These are phyloP conservation scores for Oedothorax gibbosus DNA, from an alignment of 1,140 invertebrate genomes.

Conservation along the genomic window DNA sequence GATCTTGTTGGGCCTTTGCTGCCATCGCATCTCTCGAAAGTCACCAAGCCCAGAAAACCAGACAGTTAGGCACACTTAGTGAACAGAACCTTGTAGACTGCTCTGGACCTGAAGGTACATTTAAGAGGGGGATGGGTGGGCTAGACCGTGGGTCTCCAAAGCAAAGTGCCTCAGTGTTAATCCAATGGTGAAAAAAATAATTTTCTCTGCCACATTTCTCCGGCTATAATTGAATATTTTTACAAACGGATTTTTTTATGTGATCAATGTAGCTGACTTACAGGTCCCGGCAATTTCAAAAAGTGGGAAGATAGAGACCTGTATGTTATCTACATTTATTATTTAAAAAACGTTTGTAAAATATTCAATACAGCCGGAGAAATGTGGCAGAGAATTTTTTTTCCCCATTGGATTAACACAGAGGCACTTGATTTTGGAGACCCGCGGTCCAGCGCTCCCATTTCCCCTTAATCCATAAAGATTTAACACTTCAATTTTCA, in stretches of 20 bases:
- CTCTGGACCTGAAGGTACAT: conserved; percentile 65
- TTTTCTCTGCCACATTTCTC: background rate
- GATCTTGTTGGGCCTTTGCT: conserved; percentile 67
- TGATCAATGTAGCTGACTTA: background rate
- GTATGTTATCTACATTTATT: too few relatives aligned
- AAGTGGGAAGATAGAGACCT: too few relatives aligned
- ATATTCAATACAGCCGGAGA: too few relatives aligned
- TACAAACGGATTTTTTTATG: background rate
- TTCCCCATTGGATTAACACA: too few relatives aligned
- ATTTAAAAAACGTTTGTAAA: too few relatives aligned
- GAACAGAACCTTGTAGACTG: conserved; percentile 65
- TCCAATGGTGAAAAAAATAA: background rate
- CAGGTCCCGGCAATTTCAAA: background rate
- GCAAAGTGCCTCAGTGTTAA: background rate
- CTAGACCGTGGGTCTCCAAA: background rate
- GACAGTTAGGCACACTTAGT: conserved; percentile 61
- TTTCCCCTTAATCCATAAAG: too few relatives aligned
- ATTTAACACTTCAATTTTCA: too few relatives aligned
- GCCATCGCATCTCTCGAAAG: conserved; percentile 62
- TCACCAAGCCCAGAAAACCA: conserved; percentile 48
- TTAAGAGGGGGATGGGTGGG: too few relatives aligned
- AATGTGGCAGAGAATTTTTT: too few relatives aligned
- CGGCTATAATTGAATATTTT: background rate
- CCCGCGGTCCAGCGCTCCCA: too few relatives aligned
- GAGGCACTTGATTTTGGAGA: too few relatives aligned